Evolutionary conservation across 1,140 invertebrate genomes (phyloP).

Genomic region (Dreissena rostriformis): DNA sequence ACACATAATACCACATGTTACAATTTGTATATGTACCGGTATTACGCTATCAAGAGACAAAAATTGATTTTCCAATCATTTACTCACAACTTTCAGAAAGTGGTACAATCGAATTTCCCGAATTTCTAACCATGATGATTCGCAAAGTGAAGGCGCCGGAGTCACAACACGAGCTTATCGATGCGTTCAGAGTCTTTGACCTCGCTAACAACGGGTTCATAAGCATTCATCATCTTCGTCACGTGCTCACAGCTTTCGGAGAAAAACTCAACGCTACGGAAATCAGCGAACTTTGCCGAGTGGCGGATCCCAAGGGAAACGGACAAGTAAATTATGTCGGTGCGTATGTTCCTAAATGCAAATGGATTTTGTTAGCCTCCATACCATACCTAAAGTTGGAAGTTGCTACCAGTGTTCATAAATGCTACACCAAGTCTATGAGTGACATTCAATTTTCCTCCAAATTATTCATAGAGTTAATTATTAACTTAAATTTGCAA

Average conservation of each 20-base stretch:
- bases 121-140: constrained; percentile 65
- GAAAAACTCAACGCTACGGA: constrained; percentile 94
- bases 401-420: too few relatives aligned
- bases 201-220: constrained; percentile 96
- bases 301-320: constrained; percentile 55
- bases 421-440: too few relatives aligned
- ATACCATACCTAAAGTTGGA: too few relatives aligned
- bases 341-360: constrained; percentile 7
- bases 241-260: constrained; percentile 95
- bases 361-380: too few relatives aligned
- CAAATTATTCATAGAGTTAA: too few relatives aligned
- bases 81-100: constrained; percentile 54
- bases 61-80: too few relatives aligned
- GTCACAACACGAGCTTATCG: constrained; percentile 89
- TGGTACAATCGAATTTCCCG: constrained; percentile 64
- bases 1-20: too few relatives aligned
- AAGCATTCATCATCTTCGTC: constrained; percentile 63
- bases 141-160: constrained; percentile 49
- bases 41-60: too few relatives aligned
- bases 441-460: too few relatives aligned
- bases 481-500: too few relatives aligned
- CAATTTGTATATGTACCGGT: too few relatives aligned
- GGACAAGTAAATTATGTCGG: constrained; percentile 63
- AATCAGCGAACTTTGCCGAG: constrained; percentile 95
- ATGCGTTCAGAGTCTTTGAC: constrained; percentile 99